Conservation (phyloP, 1,140 invertebrate species). For the Leptopilina boulardi region DNA sequence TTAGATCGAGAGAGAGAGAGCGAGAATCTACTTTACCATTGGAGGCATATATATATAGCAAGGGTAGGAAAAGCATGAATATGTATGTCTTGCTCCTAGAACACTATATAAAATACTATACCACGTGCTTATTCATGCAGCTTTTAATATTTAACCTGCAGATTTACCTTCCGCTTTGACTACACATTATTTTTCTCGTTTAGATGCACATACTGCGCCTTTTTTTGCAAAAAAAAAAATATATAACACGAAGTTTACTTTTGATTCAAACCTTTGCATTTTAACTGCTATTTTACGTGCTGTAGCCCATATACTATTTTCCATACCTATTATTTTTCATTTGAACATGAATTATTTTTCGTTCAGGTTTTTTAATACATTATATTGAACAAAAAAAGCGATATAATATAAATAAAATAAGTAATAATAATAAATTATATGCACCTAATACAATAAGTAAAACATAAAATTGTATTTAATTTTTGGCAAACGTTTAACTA, state of each 20-base stretch:
- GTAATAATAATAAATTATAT: too few relatives aligned
- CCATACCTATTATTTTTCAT: too few relatives aligned
- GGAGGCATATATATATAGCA: too few relatives aligned
- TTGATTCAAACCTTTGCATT: background rate
- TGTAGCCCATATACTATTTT: too few relatives aligned
- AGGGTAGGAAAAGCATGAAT: conserved; percentile 65
- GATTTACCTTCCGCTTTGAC: conserved; percentile 63
- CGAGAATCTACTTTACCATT: conserved; percentile 44
- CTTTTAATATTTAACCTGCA: conserved; percentile 73
- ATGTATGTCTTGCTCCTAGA: conserved; percentile 63
- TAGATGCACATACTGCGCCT: conserved; percentile 33
- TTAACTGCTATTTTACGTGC: background rate
- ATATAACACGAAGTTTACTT: background rate
- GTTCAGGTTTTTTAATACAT: too few relatives aligned
- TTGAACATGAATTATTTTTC: too few relatives aligned
- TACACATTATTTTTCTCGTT: conserved; percentile 61
- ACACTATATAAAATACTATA: conserved; percentile 59
- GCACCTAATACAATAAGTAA: too few relatives aligned
- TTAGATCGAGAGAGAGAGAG: conserved; percentile 54
- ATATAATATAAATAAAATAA: too few relatives aligned
- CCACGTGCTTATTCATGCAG: conserved; percentile 69
- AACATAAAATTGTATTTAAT: too few relatives aligned
- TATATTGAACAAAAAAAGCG: too few relatives aligned
- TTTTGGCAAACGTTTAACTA: too few relatives aligned
- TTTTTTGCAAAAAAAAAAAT: background rate